Evolutionary conservation across 2,888 invertebrate genomes (phyloP), one percentile per base, ranked within the genome.

Genomic region (Cryptocephalus moraei): DNA sequence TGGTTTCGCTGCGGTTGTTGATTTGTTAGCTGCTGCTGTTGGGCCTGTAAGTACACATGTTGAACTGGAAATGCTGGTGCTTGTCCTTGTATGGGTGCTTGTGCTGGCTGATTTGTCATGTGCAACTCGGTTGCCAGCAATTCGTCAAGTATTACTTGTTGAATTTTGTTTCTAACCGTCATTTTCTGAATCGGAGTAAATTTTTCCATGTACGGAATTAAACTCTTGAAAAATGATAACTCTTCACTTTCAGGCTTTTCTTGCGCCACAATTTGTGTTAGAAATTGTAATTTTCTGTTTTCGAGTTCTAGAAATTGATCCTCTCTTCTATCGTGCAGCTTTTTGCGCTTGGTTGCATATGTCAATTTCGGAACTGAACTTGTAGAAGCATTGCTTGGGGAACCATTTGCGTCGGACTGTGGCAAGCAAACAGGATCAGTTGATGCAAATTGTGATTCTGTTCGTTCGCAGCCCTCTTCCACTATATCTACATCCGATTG

Each of bases 401-500:
- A 50, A 38, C 44, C 38, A 46, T 40, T 14, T 8, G 48, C 47
- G 39, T 32, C 40, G 12, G 46, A 41, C 39, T 36, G 33, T 32
- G n/a, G 8, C 32, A 33, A 36, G 32, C 38, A 39, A 45, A 39
- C 33, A 12, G 39, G 22, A 31, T 13, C 43, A 33, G 42, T 38
- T 36, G 45, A 39, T 42, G 22, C 42, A 45, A 32, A 36, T 8
- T 9, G 8, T 31, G 47, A 42, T 31, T 48, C 40, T 33, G 48
- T 48, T 4, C 43, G 43, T 43, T 22, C 3, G 22, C 32, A 33
- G 8, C 32, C 39, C 34, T 39, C 48, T 48, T 46, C 48, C n/a
- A 41, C 48, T 79, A 83, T 64, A 82, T 82, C 0, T 78, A 79
- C 66, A 77, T 79, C 53, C 64, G 87, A 43, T 59, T 91, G 12